Evolutionary conservation across 2,113 vertebrate genomes (phyloP), one percentile per base, ranked within the genome.

Genomic region (Mirounga angustirostris): DNA sequence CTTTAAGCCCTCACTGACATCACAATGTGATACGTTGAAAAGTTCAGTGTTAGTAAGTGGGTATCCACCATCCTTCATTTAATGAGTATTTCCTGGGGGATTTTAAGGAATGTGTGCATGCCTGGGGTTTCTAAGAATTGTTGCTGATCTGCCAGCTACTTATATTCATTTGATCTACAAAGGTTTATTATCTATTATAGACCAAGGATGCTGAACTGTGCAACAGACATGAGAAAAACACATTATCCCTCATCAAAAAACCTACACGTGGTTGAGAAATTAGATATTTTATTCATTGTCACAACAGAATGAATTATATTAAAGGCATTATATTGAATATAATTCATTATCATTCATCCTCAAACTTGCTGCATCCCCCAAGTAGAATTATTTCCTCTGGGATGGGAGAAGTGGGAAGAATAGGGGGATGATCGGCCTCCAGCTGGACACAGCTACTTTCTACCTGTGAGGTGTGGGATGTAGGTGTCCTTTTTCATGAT

Each of bases 21-120:
- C 43, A 80, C 11, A 46, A 0, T n/a, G n/a, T 52, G 74, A 69
- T 0, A 0, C 1, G 1, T 4, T 56, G 7, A 90, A 33, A 33
- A 76, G 16, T 40, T 54, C 69, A 30, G 59, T 22, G 3, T n/a
- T 28, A 54, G 7, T 19, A n/a, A 71, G 30, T 63, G 73, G 12
- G 18, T 54, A 7, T 76, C 40, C 65, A 7, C 26, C 84, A 46
- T 21, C 40, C 83, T 76, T 46, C 86, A 90, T 14, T 67, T 85
- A 74, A 52, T n/a, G 63, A 95, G 43, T 11, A 56, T 89, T 91
- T 81, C 21, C 89, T 91, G 59, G 78, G 30, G 36, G 12, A 89
- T 65, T 71, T 92, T n/a, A 95, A 91, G 80, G 54, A 95, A 95
- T 3, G 30, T 9, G 7, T 7, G 13, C 10, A 11, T 89, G 30